Percentiles rank a stretch among this genome's conserved stretches.
Conservation (phyloP, 1,140 invertebrate species). For the Hyles vespertilio region DNA sequence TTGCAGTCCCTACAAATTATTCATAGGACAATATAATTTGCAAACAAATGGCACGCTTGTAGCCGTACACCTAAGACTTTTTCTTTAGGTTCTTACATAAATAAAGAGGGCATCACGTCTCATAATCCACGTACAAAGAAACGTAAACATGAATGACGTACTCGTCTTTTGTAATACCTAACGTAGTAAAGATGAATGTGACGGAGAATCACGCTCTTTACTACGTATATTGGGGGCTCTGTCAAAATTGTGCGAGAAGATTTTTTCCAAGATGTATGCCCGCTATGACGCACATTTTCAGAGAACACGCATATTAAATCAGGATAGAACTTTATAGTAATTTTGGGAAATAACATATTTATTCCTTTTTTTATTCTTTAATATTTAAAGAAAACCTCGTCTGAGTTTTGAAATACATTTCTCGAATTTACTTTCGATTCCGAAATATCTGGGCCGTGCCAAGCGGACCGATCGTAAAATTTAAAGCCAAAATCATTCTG, state of each 20-base stretch:
- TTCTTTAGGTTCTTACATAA: constrained; percentile 44
- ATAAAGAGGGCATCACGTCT: constrained; percentile 56
- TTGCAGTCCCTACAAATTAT: constrained; percentile 37
- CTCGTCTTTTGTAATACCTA: constrained; percentile 48
- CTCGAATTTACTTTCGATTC: too few species aligned
- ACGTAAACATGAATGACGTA: constrained; percentile 56
- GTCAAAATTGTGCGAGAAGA: constrained; percentile 3
- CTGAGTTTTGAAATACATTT: too few species aligned
- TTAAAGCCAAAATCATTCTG: too few species aligned
- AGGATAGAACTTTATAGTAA: too few species aligned
- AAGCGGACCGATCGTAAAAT: too few species aligned
- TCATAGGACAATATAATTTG: constrained; percentile 57
- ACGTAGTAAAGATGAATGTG: constrained; percentile 55
- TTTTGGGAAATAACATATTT: too few species aligned
- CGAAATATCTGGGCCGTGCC: too few species aligned
- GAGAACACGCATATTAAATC: too few species aligned
- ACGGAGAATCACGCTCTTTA: constrained; percentile 26
- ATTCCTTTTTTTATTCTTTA: too few species aligned
- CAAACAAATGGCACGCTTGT: constrained; percentile 40
- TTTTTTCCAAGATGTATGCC: constrained; percentile 9
- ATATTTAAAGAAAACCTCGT: too few species aligned
- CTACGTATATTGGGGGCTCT: constrained; percentile 19
- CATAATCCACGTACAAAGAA: constrained; percentile 67
- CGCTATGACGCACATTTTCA: too few species aligned
- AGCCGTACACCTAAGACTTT: constrained; percentile 31